Evolutionary conservation across 2,888 invertebrate species (phyloP).

Genomic region (Sabatieria punctata): DNA sequence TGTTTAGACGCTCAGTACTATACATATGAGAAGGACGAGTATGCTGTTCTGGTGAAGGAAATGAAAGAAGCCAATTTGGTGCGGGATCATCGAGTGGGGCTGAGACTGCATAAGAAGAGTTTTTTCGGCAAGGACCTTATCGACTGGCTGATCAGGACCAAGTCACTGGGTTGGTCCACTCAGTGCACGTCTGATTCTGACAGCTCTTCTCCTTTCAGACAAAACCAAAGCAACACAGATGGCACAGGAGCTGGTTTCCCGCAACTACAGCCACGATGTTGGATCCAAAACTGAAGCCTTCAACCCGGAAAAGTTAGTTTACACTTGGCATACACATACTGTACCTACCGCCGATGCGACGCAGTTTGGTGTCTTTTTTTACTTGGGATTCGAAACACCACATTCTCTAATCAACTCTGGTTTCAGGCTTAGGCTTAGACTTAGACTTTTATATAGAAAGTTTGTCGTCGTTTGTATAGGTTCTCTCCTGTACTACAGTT

Average conservation of each 20-base stretch:
- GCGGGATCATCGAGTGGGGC: constrained; percentile 5
- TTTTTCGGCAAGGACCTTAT: constrained; percentile 36
- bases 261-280: constrained; percentile 23
- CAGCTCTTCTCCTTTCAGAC: no score
- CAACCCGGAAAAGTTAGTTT: constrained; percentile 17
- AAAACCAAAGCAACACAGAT: constrained; percentile 27
- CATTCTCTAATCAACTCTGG: no score
- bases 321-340: no score
- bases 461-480: no score
- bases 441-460: no score
- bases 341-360: no score
- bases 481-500: no score
- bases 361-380: no score
- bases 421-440: no score
- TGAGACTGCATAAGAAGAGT: constrained; percentile 28
- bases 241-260: constrained; percentile 32
- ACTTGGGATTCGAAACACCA: no score
- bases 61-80: constrained; percentile 33
- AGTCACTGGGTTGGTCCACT: constrained; percentile 27
- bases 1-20: no score
- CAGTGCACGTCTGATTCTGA: no score
- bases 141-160: constrained; percentile 33
- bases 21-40: constrained; percentile 32
- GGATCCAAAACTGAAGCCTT: constrained; percentile 16
- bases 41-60: constrained; percentile 26